phyloP scores from a whole-genome alignment of 1,140 invertebrate genomes.

The Cydia strobilella region DNA sequence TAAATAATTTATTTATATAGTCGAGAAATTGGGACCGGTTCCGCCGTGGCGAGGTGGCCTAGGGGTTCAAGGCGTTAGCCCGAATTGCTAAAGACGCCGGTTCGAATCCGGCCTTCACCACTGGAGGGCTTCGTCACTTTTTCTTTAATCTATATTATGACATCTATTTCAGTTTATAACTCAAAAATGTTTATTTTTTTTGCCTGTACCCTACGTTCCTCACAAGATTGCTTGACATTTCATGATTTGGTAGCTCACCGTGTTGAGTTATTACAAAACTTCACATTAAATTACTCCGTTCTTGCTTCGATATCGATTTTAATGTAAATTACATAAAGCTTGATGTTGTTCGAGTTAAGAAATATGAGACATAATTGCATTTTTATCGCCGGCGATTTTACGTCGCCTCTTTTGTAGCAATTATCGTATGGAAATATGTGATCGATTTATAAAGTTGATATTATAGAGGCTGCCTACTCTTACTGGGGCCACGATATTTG shows the following conservation, averaged over 20 bases:
- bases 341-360: not conserved
- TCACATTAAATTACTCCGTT: not conserved
- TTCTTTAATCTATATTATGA: too few species aligned
- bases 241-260: conserved; percentile 5
- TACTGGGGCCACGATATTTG: not conserved
- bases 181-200: not conserved
- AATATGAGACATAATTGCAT: conserved; percentile 31
- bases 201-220: not conserved
- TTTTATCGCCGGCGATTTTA: conserved; percentile 9
- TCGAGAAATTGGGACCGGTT: too few species aligned
- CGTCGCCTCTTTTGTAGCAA: conserved; percentile 26
- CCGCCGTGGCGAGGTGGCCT: too few species aligned
- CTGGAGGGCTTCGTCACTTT: too few species aligned
- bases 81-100: too few species aligned
- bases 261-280: conserved; percentile 7
- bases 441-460: conserved; percentile 28
- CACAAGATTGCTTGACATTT: not conserved
- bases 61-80: too few species aligned
- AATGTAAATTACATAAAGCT: conserved; percentile 27
- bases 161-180: too few species aligned
- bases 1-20: too few species aligned
- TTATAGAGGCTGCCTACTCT: not conserved
- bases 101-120: too few species aligned
- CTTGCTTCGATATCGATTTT: conserved; percentile 13
- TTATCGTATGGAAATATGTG: conserved; percentile 30